phyloP scores from a whole-genome alignment of 2,113 vertebrate species.

The Hydropotes inermis region DNA sequence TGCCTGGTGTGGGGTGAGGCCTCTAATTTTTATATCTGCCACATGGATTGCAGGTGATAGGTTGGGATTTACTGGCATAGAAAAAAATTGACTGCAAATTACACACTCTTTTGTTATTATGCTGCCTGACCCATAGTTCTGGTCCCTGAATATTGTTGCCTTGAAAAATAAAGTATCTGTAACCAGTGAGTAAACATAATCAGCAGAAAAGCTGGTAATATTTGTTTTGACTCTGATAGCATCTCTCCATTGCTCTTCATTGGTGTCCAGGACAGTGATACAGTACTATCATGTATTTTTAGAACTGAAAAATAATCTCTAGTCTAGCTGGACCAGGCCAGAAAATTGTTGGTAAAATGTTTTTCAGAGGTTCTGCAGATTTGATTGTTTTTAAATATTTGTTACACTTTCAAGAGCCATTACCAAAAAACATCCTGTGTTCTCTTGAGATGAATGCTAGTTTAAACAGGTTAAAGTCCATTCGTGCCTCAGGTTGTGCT shows the following conservation, averaged over 20 bases:
- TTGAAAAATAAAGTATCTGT: conserved; percentile 10
- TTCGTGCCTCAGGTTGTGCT: not conserved
- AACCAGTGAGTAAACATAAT: not conserved
- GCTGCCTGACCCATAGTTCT: not conserved
- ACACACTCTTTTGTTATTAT: not conserved
- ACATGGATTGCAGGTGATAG: not conserved
- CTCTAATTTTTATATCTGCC: not conserved
- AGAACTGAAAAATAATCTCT: not conserved
- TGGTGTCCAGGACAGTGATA: not conserved
- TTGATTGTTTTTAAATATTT: not conserved
- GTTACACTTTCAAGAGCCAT: not conserved
- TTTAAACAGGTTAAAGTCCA: not conserved
- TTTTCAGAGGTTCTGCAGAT: not conserved
- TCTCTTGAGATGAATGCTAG: not conserved
- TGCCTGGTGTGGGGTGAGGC: not conserved
- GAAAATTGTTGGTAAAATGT: not conserved
- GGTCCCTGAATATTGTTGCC: not conserved
- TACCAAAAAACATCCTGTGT: not conserved
- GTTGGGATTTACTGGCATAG: not conserved
- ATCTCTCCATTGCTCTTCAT: not conserved
- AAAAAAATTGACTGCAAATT: not conserved
- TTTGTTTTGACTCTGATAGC: not conserved
- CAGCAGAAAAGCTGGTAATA: not conserved
- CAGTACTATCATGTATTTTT: not conserved
- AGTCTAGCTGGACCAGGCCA: not conserved